These are phyloP conservation scores for Palaemon carinicauda DNA, from an alignment of 1,140 invertebrate genomes.

Conservation along the genomic window DNA sequence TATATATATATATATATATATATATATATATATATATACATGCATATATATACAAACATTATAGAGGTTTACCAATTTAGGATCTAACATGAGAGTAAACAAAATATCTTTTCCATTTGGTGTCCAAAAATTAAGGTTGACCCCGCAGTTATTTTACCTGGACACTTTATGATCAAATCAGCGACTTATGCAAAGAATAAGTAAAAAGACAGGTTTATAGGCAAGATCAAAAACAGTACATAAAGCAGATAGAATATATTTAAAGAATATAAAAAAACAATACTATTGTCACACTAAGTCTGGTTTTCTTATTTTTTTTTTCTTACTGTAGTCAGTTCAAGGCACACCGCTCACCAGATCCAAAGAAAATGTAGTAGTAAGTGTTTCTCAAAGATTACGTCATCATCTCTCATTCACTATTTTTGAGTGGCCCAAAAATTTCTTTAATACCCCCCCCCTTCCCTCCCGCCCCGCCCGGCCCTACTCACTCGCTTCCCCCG, in stretches of 20 bases:
- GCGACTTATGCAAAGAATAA: no score
- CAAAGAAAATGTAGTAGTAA: slow-evolving; percentile 57
- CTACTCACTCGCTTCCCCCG: not conserved
- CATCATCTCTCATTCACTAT: not conserved
- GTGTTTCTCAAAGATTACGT: slow-evolving; percentile 5
- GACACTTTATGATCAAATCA: no score
- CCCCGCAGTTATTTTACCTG: no score
- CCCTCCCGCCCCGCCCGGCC: no score
- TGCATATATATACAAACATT: no score
- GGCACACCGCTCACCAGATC: slow-evolving; percentile 48
- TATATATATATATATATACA: no score
- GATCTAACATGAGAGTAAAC: no score
- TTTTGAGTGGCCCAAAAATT: not conserved
- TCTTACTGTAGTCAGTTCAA: slow-evolving; percentile 43
- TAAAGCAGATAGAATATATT: not conserved
- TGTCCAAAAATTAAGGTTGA: no score
- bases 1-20: no score
- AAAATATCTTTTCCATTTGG: no score
- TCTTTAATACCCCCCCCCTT: not conserved
- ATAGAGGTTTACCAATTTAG: no score
- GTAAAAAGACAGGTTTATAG: not conserved
- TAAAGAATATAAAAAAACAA: not conserved
- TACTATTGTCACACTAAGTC: not conserved
- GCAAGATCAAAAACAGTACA: not conserved
- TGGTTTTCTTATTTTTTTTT: slow-evolving; percentile 23